Percentiles rank a stretch among this genome's conserved stretches.
phyloP scores from a whole-genome alignment of 2,888 invertebrate species.

The Atherix ibis region DNA sequence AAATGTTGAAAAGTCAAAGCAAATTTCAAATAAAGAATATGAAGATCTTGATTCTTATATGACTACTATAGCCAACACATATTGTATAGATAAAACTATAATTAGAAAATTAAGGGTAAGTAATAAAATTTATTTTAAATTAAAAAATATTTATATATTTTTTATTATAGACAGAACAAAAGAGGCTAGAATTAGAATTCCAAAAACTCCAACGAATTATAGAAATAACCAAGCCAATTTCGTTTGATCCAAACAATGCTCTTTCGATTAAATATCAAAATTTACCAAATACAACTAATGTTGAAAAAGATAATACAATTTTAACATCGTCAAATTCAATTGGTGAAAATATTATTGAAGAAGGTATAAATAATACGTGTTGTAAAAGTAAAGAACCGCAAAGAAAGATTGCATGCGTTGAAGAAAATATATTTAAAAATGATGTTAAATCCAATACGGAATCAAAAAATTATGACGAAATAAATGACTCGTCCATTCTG shows the following conservation, averaged over 20 bases:
- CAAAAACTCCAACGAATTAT: conserved; percentile 50
- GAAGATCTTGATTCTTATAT: conserved; percentile 79
- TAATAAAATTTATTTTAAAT: neutral
- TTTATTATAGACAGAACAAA: conserved; percentile 41
- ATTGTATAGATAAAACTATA: conserved; percentile 47
- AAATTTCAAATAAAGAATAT: conserved; percentile 28
- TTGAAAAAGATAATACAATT: too few relatives aligned
- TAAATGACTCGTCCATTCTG: too few relatives aligned
- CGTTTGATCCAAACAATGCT: too few relatives aligned
- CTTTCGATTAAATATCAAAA: too few relatives aligned
- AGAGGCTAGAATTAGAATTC: conserved; percentile 52
- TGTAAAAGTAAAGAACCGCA: too few relatives aligned
- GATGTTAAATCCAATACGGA: conserved; percentile 4
- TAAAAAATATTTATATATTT: neutral
- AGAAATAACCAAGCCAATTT: conserved; percentile 59
- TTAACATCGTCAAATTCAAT: neutral
- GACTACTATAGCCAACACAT: conserved; percentile 45
- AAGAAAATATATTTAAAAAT: too few relatives aligned
- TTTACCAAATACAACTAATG: too few relatives aligned
- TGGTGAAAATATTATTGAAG: neutral
- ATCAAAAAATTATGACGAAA: conserved; percentile 5
- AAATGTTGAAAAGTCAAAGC: conserved; percentile 26
- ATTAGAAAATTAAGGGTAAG: conserved; percentile 38
- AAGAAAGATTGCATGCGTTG: too few relatives aligned
- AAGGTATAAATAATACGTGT: too few relatives aligned